Evolutionary conservation across 2,797 vertebrate species (phyloP).

Genomic region (Craterocephalus amniculus): DNA sequence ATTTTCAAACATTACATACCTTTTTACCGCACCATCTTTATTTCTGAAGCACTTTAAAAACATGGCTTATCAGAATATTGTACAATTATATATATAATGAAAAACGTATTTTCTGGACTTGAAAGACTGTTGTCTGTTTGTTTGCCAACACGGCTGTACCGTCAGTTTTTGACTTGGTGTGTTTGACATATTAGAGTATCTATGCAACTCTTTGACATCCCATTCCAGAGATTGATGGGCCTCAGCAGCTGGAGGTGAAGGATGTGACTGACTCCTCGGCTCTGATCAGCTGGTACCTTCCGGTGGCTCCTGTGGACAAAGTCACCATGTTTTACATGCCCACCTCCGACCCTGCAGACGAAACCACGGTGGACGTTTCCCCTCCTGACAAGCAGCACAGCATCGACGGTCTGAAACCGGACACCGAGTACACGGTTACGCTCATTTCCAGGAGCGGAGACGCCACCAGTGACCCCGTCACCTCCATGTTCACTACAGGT

Average conservation of each 20-base stretch:
- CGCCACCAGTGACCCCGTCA: constrained; percentile 83
- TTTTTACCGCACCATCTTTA: too few species aligned
- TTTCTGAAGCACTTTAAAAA: too few species aligned
- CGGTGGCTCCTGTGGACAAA: constrained; percentile 85
- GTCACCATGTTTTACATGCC: constrained; percentile 85
- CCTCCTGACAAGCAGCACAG: constrained; percentile 88
- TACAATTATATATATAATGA: too few species aligned
- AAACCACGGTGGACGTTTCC: constrained; percentile 82
- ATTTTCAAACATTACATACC: too few species aligned
- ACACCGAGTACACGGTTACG: constrained; percentile 89
- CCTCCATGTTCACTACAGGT: constrained; percentile 90
- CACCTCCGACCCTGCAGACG: constrained; percentile 77
- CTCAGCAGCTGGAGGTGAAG: constrained; percentile 87
- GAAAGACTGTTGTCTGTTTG: not conserved
- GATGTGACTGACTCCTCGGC: constrained; percentile 91
- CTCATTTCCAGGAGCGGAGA: constrained; percentile 84
- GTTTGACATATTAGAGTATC: not conserved
- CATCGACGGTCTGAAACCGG: constrained; percentile 86
- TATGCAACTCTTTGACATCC: not conserved
- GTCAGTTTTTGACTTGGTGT: not conserved
- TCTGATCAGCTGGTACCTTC: constrained; percentile 90
- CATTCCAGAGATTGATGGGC: constrained; percentile 87
- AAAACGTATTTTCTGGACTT: not conserved
- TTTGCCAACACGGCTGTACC: too few species aligned
- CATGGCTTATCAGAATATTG: too few species aligned